These are phyloP conservation scores for Pungitius pungitius DNA, from an alignment of 2,113 vertebrate genomes.

Conservation along the genomic window DNA sequence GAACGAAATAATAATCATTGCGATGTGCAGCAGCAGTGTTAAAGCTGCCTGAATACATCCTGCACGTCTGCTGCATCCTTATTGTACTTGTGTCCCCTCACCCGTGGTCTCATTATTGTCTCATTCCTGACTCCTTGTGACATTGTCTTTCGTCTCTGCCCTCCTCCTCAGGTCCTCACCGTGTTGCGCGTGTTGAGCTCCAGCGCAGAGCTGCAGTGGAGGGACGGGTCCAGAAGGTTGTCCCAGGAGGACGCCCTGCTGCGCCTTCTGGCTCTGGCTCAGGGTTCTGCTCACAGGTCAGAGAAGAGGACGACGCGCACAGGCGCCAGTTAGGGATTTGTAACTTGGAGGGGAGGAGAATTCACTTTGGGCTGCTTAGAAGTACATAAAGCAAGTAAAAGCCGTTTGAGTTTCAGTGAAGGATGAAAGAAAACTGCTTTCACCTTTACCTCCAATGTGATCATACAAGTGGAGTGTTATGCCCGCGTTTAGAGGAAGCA, in stretches of 20 bases:
- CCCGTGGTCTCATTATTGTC: conserved; percentile 9
- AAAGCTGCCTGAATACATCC: conserved; percentile 53
- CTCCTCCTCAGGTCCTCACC: conserved; percentile 82
- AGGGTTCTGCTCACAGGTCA: conserved; percentile 84
- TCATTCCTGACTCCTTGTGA: conserved; percentile 6
- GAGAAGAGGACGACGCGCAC: not conserved
- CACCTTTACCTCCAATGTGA: not conserved
- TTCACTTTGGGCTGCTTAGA: not conserved
- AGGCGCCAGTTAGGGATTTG: not conserved
- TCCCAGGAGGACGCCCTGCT: conserved; percentile 81
- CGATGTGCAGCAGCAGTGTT: conserved; percentile 72
- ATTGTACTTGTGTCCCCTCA: conserved; percentile 4
- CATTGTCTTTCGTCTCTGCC: not conserved
- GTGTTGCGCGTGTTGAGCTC: conserved; percentile 81
- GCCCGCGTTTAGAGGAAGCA: too few species aligned
- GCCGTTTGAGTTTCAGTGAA: not conserved
- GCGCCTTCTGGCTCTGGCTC: conserved; percentile 81
- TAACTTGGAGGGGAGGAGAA: not conserved
- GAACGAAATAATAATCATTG: conserved; percentile 71
- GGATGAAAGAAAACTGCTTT: not conserved
- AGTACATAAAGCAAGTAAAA: too few species aligned
- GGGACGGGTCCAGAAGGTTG: conserved; percentile 70
- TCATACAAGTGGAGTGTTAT: not conserved
- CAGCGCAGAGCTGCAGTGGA: conserved; percentile 78
- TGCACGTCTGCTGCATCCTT: not conserved